These are phyloP conservation scores for Siniperca obscura DNA, from an alignment of 2,797 vertebrate genomes.

Conservation along the genomic window DNA sequence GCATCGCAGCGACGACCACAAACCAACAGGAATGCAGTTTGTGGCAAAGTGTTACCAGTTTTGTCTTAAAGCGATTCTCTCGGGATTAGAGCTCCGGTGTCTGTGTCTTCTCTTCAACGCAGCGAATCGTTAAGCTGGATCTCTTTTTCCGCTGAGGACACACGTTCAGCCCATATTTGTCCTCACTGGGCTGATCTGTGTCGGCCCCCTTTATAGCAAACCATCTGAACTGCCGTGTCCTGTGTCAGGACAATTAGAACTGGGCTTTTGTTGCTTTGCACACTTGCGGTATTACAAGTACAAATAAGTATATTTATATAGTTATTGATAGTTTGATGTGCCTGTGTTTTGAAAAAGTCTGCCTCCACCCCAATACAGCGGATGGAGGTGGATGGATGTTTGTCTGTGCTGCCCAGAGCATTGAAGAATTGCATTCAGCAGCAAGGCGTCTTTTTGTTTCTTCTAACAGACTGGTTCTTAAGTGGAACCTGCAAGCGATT, in stretches of 20 bases:
- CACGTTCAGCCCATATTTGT: neutral
- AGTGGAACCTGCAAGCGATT: neutral
- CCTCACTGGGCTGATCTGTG: neutral
- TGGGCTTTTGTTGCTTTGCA: neutral
- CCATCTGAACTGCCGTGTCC: neutral
- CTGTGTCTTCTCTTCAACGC: neutral
- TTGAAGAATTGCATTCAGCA: neutral
- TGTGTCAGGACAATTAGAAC: neutral
- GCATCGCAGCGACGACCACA: slow-evolving; percentile 13
- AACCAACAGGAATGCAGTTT: slow-evolving; percentile 5
- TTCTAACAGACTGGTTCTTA: no score
- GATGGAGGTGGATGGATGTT: neutral
- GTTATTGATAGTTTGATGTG: neutral
- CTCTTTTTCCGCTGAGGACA: neutral
- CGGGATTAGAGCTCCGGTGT: neutral
- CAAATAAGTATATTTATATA: neutral
- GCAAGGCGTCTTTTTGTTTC: no score
- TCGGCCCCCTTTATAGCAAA: neutral
- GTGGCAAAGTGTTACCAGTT: neutral
- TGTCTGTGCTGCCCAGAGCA: neutral
- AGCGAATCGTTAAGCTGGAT: neutral
- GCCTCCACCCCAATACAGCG: no score
- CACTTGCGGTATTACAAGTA: neutral
- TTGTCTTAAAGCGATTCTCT: neutral
- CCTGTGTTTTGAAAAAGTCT: no score